Percentiles rank a stretch among this genome's conserved stretches.
phyloP scores from a whole-genome alignment of 1,140 invertebrate species.

The Elymnias hypermnestra region DNA sequence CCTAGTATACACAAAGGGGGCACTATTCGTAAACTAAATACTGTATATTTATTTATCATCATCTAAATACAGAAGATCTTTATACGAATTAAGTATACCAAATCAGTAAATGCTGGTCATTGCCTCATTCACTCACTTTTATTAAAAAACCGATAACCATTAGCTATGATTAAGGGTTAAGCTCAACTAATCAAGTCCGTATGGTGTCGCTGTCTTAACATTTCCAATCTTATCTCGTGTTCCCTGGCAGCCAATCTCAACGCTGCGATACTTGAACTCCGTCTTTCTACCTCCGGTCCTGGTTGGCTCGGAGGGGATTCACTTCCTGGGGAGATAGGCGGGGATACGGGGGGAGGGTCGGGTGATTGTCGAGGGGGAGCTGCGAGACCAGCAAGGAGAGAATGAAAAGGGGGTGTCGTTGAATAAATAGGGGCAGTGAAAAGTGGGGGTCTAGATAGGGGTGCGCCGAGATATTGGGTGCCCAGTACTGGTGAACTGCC shows the following conservation, averaged over 20 bases:
- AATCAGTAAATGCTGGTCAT: not conserved
- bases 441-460: constrained; percentile 79
- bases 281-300: constrained; percentile 82
- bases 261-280: constrained; percentile 93
- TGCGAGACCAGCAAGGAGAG: constrained; percentile 87
- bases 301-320: constrained; percentile 62
- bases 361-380: constrained; percentile 80
- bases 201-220: constrained; percentile 86
- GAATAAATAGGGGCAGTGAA: constrained; percentile 80
- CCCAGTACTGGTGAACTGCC: constrained; percentile 48
- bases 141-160: constrained; percentile 12
- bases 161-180: constrained; percentile 10
- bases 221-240: constrained; percentile 91
- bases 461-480: constrained; percentile 78
- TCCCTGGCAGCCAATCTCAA: constrained; percentile 93
- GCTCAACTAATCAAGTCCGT: constrained; percentile 85
- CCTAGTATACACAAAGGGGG: too few relatives aligned
- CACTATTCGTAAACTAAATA: too few relatives aligned
- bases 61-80: too few relatives aligned
- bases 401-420: constrained; percentile 87
- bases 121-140: not conserved
- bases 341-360: constrained; percentile 77
- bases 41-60: too few relatives aligned
- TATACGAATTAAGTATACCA: too few relatives aligned
- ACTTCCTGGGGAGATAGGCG: constrained; percentile 71